These are phyloP conservation scores for Epinotia nisella DNA, from an alignment of 2,888 invertebrate species.

Conservation along the genomic window DNA sequence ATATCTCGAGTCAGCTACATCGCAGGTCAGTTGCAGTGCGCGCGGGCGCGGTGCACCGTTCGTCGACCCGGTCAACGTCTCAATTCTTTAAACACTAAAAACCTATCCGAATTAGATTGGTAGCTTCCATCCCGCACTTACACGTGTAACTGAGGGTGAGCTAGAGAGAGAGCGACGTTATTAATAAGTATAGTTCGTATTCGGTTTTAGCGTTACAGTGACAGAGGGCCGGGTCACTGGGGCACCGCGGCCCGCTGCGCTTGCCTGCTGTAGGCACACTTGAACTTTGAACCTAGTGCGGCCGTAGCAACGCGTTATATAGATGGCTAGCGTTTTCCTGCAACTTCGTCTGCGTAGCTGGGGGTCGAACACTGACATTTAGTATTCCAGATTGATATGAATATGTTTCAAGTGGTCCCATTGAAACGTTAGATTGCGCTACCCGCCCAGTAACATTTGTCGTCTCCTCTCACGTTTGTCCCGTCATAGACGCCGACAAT, in stretches of 20 bases:
- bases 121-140: not conserved
- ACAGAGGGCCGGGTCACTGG: slow-evolving; percentile 14
- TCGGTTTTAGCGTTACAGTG: not conserved
- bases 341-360: not conserved
- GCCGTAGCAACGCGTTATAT: slow-evolving; percentile 12
- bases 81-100: not conserved
- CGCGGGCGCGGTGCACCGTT: slow-evolving; percentile 30
- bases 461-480: too few species aligned
- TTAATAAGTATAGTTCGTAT: not conserved
- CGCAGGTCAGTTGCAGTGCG: slow-evolving; percentile 8
- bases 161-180: not conserved
- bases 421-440: too few species aligned
- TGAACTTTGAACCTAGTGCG: slow-evolving; percentile 22
- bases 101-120: not conserved
- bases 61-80: slow-evolving; percentile 13
- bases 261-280: slow-evolving; percentile 22
- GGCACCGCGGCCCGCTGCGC: slow-evolving; percentile 31
- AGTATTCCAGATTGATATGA: not conserved
- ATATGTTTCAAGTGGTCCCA: too few species aligned
- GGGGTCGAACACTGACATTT: not conserved
- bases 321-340: not conserved
- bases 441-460: too few species aligned
- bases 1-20: not conserved
- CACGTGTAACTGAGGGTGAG: not conserved
- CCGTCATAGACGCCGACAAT: too few species aligned